phyloP scores from a whole-genome alignment of 2,797 vertebrate species.

The Cossypha polioptera region DNA sequence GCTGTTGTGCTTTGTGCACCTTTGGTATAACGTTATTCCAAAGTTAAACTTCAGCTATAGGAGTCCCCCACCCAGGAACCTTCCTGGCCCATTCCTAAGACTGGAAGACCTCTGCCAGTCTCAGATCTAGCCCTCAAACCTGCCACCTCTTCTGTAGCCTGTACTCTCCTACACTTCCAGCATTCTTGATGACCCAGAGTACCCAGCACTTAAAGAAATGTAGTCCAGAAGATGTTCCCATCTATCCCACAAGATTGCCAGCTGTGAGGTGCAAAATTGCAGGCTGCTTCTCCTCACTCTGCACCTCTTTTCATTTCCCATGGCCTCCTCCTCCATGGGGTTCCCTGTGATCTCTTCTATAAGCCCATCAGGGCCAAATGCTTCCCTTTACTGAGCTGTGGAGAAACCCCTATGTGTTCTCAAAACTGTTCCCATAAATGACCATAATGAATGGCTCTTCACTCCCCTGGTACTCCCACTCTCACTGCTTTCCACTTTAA shows the following conservation, averaged over 20 bases:
- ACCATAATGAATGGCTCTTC: background rate
- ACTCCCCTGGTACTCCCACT: background rate
- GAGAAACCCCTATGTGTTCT: background rate
- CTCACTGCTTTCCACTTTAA: background rate
- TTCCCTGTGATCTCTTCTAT: background rate
- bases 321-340: background rate
- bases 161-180: background rate
- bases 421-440: background rate
- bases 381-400: background rate
- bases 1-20: background rate
- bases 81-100: background rate
- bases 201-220: background rate
- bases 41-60: background rate
- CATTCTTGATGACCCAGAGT: background rate
- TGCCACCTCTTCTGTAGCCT: background rate
- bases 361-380: background rate
- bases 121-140: background rate
- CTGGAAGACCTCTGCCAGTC: background rate
- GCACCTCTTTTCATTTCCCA: background rate
- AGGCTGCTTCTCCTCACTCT: background rate
- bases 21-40: background rate
- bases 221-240: background rate
- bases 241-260: background rate
- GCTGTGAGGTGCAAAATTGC: accelerated
- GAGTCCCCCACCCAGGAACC: background rate